Conservation (phyloP, 1,140 invertebrate species). For the Meteorus sp. region DNA sequence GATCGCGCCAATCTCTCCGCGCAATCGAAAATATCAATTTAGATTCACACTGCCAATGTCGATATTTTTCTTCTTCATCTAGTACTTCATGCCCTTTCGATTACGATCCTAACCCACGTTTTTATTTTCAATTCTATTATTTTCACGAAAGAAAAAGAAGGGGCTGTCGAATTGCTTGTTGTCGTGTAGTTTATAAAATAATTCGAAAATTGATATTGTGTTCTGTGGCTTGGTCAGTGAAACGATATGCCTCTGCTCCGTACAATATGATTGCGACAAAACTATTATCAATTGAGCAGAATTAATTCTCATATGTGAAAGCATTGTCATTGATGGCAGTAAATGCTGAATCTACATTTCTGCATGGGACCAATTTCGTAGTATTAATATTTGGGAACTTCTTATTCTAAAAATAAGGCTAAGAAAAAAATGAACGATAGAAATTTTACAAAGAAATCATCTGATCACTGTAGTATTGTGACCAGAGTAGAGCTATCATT, state of each 20-base stretch:
- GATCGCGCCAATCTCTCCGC: not conserved
- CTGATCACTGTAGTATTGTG: not conserved
- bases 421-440: no score
- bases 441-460: not conserved
- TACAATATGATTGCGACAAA: no score
- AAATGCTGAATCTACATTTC: not conserved
- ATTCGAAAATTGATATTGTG: conserved; percentile 5
- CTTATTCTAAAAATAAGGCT: not conserved
- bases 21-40: not conserved
- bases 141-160: not conserved
- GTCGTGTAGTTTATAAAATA: not conserved
- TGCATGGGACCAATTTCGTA: conserved; percentile 19
- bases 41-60: conserved; percentile 9
- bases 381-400: not conserved
- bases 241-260: not conserved
- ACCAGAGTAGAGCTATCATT: conserved; percentile 14
- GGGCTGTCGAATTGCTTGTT: not conserved
- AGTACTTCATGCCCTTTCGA: not conserved
- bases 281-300: no score
- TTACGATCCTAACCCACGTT: not conserved
- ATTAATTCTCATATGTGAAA: not conserved
- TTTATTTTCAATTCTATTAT: not conserved
- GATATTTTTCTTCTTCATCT: not conserved
- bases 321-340: not conserved
- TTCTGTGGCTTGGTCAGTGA: conserved; percentile 20